A percentile compares a stretch with the other conserved stretches of the same genome.
These are phyloP conservation scores for Amblyornis subalaris DNA, from an alignment of 2,113 vertebrate genomes.

Conservation along the genomic window DNA sequence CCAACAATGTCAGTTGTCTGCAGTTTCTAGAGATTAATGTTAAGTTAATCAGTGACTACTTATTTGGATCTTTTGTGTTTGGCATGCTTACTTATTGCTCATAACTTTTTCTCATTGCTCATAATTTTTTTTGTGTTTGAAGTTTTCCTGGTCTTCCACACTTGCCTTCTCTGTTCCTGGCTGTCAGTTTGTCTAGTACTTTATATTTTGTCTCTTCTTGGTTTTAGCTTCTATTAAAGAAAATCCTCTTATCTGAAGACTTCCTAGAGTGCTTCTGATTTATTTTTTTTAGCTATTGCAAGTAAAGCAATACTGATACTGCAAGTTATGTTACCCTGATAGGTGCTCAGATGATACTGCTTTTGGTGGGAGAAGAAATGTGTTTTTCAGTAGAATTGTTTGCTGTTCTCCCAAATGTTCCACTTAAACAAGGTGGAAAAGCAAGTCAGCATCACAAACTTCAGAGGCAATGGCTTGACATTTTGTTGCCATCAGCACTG, in stretches of 20 bases:
- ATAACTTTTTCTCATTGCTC: neutral
- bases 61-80: neutral
- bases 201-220: neutral
- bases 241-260: neutral
- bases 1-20: rapidly evolving
- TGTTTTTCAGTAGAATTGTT: neutral
- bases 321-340: neutral
- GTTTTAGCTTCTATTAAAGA: neutral
- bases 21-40: neutral
- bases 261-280: neutral
- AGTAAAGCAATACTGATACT: neutral
- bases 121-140: neutral
- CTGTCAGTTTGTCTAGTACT: neutral
- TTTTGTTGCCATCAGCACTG: neutral
- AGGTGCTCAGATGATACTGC: neutral
- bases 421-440: neutral
- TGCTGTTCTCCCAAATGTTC: neutral
- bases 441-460: neutral
- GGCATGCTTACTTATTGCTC: neutral
- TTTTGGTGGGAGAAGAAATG: neutral
- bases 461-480: neutral
- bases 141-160: neutral
- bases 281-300: neutral
- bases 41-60: neutral
- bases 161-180: neutral